Percentiles rank a stretch among this genome's conserved stretches.
phyloP scores from a whole-genome alignment of 2,113 vertebrate species.

The Phaethon lepturus region DNA sequence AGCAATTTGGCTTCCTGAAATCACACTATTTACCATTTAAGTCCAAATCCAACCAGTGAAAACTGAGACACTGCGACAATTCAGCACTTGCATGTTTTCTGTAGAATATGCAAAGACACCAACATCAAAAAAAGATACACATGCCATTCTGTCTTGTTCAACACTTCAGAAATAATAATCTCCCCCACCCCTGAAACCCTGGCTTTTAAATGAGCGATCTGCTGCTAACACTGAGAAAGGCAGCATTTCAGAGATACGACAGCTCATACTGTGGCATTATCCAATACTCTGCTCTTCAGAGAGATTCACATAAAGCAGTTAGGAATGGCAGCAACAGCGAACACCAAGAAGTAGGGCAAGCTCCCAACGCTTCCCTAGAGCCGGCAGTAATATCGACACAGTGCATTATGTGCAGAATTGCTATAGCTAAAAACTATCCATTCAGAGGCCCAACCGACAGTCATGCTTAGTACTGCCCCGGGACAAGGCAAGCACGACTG shows the following conservation, averaged over 20 bases:
- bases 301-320: not conserved
- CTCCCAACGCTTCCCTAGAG: not conserved
- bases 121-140: not conserved
- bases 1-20: not conserved
- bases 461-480: accelerated
- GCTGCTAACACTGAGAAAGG: not conserved
- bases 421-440: not conserved
- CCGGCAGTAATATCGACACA: not conserved
- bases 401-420: not conserved
- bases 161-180: not conserved
- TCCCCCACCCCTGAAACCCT: not conserved
- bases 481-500: not conserved
- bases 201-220: not conserved
- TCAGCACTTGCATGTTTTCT: not conserved
- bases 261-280: conserved; percentile 18
- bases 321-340: not conserved
- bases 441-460: not conserved
- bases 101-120: not conserved
- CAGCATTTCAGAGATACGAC: not conserved
- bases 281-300: not conserved
- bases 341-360: conserved; percentile 11
- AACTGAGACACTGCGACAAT: not conserved
- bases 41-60: not conserved
- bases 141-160: not conserved
- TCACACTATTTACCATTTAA: not conserved